These are phyloP conservation scores for Argyresthia goedartella DNA, from an alignment of 2,888 invertebrate genomes.

Conservation along the genomic window DNA sequence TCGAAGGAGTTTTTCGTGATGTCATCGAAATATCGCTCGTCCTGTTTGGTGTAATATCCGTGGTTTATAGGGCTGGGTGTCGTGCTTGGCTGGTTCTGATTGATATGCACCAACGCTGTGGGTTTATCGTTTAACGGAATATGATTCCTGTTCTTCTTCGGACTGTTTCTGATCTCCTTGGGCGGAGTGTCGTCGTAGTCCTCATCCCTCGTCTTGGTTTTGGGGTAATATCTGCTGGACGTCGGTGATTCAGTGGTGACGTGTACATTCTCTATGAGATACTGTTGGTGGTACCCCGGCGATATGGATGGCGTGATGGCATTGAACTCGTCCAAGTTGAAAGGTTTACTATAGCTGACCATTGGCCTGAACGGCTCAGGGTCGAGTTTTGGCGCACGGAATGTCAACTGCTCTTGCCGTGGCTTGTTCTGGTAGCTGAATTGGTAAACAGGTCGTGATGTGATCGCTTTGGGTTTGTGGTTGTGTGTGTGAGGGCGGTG, in stretches of 20 bases:
- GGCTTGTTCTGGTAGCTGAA: slow-evolving; percentile 77
- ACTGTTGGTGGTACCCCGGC: slow-evolving; percentile 51
- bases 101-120: slow-evolving; percentile 31
- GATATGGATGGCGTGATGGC: slow-evolving; percentile 50
- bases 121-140: slow-evolving; percentile 46
- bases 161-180: slow-evolving; percentile 30
- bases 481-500: slow-evolving; percentile 32
- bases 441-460: slow-evolving; percentile 77
- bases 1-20: slow-evolving; percentile 82
- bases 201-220: slow-evolving; percentile 55
- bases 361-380: slow-evolving; percentile 75
- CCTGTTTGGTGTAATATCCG: slow-evolving; percentile 77
- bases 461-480: slow-evolving; percentile 61
- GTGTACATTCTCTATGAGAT: slow-evolving; percentile 54
- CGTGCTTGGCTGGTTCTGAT: slow-evolving; percentile 41
- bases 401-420: slow-evolving; percentile 53
- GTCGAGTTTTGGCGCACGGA: slow-evolving; percentile 66
- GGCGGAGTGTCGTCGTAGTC: slow-evolving; percentile 49
- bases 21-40: slow-evolving; percentile 76
- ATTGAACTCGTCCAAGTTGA: slow-evolving; percentile 54
- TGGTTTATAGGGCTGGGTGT: slow-evolving; percentile 71
- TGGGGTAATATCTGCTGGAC: slow-evolving; percentile 60
- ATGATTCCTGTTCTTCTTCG: slow-evolving; percentile 41
- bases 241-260: slow-evolving; percentile 65
- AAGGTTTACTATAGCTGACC: slow-evolving; percentile 70